Percentiles rank a stretch among this genome's conserved stretches.
Conservation (phyloP, 2,113 vertebrate species). For the Phycodurus eques region DNA sequence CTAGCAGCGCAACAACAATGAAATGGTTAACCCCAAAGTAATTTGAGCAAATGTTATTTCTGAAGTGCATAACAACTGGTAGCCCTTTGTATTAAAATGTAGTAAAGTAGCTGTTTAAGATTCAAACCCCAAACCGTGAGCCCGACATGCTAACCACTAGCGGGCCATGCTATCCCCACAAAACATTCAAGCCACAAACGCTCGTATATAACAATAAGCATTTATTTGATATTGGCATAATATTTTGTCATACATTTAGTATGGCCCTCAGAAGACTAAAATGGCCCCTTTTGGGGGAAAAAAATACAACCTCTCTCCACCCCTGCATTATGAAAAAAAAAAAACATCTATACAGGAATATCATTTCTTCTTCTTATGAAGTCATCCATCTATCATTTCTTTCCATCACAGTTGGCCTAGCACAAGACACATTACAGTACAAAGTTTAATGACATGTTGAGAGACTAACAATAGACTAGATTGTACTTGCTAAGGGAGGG, state of each 20-base stretch:
- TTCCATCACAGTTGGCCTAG: not conserved
- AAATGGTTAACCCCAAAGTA: too few species aligned
- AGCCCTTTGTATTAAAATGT: too few species aligned
- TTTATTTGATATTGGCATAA: not conserved
- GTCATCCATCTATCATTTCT: not conserved
- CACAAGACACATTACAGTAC: not conserved
- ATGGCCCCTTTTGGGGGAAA: not conserved
- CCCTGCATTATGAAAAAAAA: not conserved
- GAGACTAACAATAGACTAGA: conserved; percentile 39
- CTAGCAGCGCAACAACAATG: too few species aligned
- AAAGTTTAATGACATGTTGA: conserved; percentile 53
- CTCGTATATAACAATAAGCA: not conserved
- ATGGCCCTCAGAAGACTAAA: not conserved
- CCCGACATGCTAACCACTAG: too few species aligned
- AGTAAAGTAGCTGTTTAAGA: too few species aligned
- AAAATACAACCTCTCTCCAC: not conserved
- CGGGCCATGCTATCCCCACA: not conserved
- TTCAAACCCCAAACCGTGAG: too few species aligned
- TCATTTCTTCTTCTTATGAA: not conserved
- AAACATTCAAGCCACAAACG: not conserved
- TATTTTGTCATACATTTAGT: not conserved
- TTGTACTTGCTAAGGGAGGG: conserved; percentile 47
- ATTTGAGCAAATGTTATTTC: too few species aligned
- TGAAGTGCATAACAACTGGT: too few species aligned
- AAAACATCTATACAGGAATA: not conserved